Evolutionary conservation across 2,888 invertebrate species (phyloP).

Genomic region (Drosophila helvetica): DNA sequence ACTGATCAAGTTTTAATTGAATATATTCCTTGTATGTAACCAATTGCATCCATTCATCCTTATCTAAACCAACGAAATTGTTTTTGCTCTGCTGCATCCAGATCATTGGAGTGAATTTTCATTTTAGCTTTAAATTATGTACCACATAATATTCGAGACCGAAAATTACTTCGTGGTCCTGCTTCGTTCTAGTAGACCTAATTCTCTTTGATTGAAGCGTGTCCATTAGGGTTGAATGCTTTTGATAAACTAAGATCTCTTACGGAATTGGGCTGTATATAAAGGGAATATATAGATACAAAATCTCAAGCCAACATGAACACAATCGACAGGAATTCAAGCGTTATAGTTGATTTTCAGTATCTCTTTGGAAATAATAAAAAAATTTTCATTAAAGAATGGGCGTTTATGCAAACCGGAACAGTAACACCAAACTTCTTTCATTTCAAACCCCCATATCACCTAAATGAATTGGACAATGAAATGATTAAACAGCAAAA

Average conservation of each 20-base stretch:
- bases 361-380: neutral
- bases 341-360: neutral
- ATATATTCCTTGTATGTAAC: conserved; percentile 5
- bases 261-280: neutral
- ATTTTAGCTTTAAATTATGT: conserved; percentile 4
- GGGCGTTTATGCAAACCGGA: neutral
- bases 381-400: neutral
- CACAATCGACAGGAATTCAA: neutral
- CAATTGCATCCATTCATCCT: conserved; percentile 12
- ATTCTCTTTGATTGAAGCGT: too few species aligned
- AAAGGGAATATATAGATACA: neutral
- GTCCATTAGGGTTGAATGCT: too few species aligned
- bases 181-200: too few species aligned
- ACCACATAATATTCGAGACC: conserved; percentile 2
- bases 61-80: neutral
- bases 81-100: conserved; percentile 12
- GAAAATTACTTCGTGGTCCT: too few species aligned
- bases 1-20: conserved; percentile 5
- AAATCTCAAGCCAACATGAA: neutral
- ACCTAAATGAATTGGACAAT: conserved; percentile 5
- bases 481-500: conserved; percentile 2
- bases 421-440: neutral
- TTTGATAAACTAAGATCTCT: too few species aligned
- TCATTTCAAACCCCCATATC: neutral
- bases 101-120: conserved; percentile 2